These are phyloP conservation scores for Thereva nobilitata DNA, from an alignment of 2,888 invertebrate genomes.

Conservation along the genomic window DNA sequence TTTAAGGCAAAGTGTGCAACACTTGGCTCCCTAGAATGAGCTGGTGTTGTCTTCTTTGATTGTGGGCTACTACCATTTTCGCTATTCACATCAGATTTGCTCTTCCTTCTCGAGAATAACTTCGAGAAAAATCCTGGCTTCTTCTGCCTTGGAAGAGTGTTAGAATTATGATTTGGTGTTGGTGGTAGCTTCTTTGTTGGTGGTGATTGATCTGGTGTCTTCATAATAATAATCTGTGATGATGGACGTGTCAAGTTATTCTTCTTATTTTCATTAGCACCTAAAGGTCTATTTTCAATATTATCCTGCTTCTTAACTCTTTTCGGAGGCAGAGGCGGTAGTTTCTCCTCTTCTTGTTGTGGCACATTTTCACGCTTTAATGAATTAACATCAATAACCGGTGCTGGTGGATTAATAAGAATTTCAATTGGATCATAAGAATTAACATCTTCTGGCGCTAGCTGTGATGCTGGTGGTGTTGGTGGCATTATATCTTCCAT, in stretches of 20 bases:
- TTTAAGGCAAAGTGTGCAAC: conserved; percentile 50
- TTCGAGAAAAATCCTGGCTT: conserved; percentile 69
- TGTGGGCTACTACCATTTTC: conserved; percentile 41
- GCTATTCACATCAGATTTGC: conserved; percentile 59
- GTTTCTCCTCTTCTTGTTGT: conserved; percentile 65
- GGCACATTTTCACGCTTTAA: conserved; percentile 62
- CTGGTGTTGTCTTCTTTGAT: conserved; percentile 42
- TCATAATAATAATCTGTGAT: conserved; percentile 54
- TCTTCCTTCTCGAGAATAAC: conserved; percentile 64
- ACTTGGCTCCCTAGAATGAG: conserved; percentile 53
- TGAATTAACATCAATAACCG: conserved; percentile 60
- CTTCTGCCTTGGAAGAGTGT: conserved; percentile 62
- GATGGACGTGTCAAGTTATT: conserved; percentile 46
- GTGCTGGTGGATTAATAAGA: conserved; percentile 57
- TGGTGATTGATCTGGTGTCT: conserved; percentile 57
- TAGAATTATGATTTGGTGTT: conserved; percentile 52
- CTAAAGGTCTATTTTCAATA: conserved; percentile 53
- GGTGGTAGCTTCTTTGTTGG: conserved; percentile 64
- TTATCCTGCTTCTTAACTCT: conserved; percentile 66
- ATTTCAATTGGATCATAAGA: conserved; percentile 55
- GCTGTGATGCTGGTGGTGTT: conserved; percentile 51
- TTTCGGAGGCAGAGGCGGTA: conserved; percentile 82
- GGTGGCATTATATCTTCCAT: conserved; percentile 64
- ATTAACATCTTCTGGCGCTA: conserved; percentile 57
- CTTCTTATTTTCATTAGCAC: conserved; percentile 46